Evolutionary conservation across 2,797 vertebrate genomes (phyloP), one percentile per base, ranked within the genome.

Genomic region (Tragelaphus eurycerus): DNA sequence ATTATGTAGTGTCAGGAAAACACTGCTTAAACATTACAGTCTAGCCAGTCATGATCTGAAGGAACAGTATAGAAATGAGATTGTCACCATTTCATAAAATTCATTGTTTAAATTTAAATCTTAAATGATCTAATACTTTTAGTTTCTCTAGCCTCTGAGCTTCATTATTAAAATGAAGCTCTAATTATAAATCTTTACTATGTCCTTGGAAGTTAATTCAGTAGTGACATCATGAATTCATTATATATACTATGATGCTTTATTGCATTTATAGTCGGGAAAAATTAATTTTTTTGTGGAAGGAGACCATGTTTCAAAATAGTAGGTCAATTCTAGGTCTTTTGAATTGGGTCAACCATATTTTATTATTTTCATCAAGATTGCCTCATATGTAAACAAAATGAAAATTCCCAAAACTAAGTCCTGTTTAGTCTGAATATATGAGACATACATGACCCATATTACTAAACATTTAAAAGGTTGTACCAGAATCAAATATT

Each of bases 111-210:
- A 94, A 82, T 85, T 34, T 88, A 78, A 94, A 93, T 89, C 48
- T 94, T 86, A 93, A 96, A 79, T 52, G 54, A 91, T 83, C 11
- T 59, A 43, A 90, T 93, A 57, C 12, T 86, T 89, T 86, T 27
- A 89, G 85, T 93, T 91, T 86, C 76, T 83, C 13, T 64, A 86
- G 64, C 90, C 82, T 96, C 74, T 55, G 89, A 87, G 64, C 57
- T 93, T 89, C 17, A 0, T 97, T 96, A 92, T 87, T 78, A 90
- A 91, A 96, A 85, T 55, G 76, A 92, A 93, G 57, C 59, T 94
- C 17, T 92, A 74, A 95, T 93, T 94, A 87, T 94, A 64, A 95
- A 90, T 60, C 50, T 17, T 21, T 31, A 27, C 50, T 84, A 6
- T 83, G 16, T 6, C 46, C 57, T 57, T 48, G 29, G 25, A 52